Base-by-base conservation (phyloP, 2,888 invertebrate species). In the Diploptera punctata region DNA sequence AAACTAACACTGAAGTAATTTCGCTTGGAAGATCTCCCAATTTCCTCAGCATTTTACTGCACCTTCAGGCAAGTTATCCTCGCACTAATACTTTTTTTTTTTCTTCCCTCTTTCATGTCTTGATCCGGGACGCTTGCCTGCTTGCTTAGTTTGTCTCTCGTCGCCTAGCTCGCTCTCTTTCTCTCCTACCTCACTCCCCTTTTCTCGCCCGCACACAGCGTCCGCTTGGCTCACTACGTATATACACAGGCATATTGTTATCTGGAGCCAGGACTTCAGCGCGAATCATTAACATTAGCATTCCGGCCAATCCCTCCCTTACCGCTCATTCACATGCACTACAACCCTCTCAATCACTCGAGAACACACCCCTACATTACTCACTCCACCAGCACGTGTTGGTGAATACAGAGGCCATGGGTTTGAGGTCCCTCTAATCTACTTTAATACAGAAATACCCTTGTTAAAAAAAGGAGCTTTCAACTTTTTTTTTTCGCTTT, bases 271-370 rank as follows among this genome's bases (percentile, higher is more conserved):
- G 3, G 2, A 18, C 44, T 4, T 4, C 49, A 5, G 52, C 52
- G 24, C 52, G 21, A 52, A 52, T 52, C 52, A 52, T 52, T 52
- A 52, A 24, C 52, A 52, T 52, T 52, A 52, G 52, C 52, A 52
- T 52, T 24, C 52, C 2, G 52, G 21, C 24, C 47, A n/a, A 1
- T 2, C 18, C 1, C 18, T 18, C 47, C 52, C 52, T 21, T 19
- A 24, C 1, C 52, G 0, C 9, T 52, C 49, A 49, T 49, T 18
- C 52, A 24, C 52, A 52, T 52, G 24, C 52, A 52, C 52, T 52
- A 24, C 52, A 52, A 9, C 52, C 52, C 52, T 52, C 52, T 52
- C 52, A 52, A 52, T 52, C 52, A 52, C 52, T 52, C 52, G 10
- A 52, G 52, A 21, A 52, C 52, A 52, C 52, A 52, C 52, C 52